Evolutionary conservation across 2,797 vertebrate genomes (phyloP).

Genomic region (Chaetophractus vellerosus): DNA sequence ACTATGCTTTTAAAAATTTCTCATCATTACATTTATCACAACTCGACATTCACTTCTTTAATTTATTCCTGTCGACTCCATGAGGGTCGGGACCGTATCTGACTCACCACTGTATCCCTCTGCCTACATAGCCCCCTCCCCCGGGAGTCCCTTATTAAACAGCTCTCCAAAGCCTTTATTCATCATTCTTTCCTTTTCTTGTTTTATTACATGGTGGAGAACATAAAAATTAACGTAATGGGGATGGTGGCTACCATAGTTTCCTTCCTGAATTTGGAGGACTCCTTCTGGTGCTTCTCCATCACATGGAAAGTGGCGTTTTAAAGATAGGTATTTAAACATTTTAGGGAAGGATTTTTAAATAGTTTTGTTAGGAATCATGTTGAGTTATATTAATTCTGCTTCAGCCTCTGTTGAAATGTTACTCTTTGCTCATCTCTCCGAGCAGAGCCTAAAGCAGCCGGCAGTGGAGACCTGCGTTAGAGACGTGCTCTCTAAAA

Average conservation of each 20-base stretch:
- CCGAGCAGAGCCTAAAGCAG: background rate
- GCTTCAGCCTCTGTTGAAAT: background rate
- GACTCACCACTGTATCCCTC: background rate
- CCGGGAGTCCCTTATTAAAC: background rate
- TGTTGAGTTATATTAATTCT: background rate
- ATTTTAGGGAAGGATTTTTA: background rate
- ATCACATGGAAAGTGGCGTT: too few relatives aligned
- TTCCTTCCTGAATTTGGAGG: background rate
- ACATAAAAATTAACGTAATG: background rate
- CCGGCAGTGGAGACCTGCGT: background rate
- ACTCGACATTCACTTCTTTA: rapidly evolving
- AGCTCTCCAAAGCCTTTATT: background rate
- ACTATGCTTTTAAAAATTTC: background rate
- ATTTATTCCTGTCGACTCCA: background rate
- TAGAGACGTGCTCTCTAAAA: background rate
- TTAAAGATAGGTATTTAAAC: background rate
- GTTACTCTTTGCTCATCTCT: background rate
- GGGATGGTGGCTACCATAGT: too few relatives aligned
- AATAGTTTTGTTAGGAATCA: background rate
- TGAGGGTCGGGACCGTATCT: background rate
- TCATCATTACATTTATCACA: background rate
- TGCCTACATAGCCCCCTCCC: background rate
- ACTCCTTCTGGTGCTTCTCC: background rate
- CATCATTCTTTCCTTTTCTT: background rate
- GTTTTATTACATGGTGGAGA: background rate